A percentile compares a stretch with the other conserved stretches of the same genome.
These are phyloP conservation scores for Pseudolaguvia tuberculata DNA, from an alignment of 2,113 vertebrate genomes.

Conservation along the genomic window DNA sequence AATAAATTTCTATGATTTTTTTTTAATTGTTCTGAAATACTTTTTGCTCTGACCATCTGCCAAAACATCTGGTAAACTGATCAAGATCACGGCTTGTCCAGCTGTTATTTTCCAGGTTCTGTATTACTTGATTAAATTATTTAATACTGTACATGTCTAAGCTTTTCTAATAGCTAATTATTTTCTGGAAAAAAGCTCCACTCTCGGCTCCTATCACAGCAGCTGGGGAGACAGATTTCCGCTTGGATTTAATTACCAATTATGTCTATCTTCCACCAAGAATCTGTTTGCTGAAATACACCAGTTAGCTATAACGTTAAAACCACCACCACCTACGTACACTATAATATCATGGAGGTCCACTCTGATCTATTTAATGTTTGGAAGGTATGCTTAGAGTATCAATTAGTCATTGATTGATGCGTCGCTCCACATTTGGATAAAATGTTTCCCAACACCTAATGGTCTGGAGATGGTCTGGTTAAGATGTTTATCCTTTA, in stretches of 20 bases:
- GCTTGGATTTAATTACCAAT: background rate
- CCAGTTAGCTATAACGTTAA: too few species aligned
- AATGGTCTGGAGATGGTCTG: too few species aligned
- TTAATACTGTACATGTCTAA: background rate
- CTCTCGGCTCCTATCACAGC: background rate
- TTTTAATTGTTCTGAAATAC: background rate
- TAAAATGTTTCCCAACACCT: too few species aligned
- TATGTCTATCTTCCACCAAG: background rate
- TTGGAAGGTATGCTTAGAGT: too few species aligned
- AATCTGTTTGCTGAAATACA: background rate
- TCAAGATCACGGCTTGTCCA: background rate
- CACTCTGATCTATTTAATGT: too few species aligned
- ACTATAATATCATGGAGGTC: too few species aligned
- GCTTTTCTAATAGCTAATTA: background rate
- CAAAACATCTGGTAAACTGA: background rate
- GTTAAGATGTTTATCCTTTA: too few species aligned
- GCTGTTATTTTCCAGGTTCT: background rate
- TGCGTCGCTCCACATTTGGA: too few species aligned
- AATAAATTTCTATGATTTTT: background rate
- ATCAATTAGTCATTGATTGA: too few species aligned
- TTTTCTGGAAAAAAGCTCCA: background rate
- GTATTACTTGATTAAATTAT: background rate
- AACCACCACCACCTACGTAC: too few species aligned
- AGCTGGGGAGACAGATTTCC: background rate
- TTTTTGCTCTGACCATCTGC: background rate